These are phyloP conservation scores for Natrix natrix DNA, from an alignment of 2,797 vertebrate genomes.

Conservation along the genomic window DNA sequence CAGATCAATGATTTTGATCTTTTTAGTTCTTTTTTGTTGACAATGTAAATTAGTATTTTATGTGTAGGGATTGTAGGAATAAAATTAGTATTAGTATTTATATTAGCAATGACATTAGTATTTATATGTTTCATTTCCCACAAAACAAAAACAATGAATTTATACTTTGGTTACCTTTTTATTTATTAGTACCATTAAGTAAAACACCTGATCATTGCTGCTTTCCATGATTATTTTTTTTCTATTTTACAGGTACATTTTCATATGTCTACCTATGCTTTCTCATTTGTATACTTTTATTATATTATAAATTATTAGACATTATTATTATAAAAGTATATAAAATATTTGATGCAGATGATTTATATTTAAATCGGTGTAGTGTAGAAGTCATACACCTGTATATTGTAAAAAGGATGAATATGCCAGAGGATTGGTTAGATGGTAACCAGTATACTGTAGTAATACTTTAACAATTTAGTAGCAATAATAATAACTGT, in stretches of 20 bases:
- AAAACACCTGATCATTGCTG: background rate
- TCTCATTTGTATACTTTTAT: background rate
- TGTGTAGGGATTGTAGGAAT: background rate
- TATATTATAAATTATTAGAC: background rate
- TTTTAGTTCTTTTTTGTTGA: background rate
- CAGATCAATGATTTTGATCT: background rate
- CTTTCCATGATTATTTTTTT: background rate
- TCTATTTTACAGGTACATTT: background rate
- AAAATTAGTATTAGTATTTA: background rate
- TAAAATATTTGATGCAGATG: background rate
- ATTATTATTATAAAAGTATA: background rate
- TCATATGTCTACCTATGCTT: background rate
- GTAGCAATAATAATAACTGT: background rate
- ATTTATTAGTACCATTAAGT: background rate
- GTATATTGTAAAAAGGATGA: background rate
- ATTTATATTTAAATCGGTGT: background rate
- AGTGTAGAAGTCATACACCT: background rate
- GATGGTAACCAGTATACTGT: background rate
- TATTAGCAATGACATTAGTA: background rate
- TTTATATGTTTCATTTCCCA: background rate
- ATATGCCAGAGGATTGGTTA: background rate
- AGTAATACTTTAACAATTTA: background rate
- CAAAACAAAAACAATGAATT: background rate
- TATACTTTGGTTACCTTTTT: background rate
- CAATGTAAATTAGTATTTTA: background rate